Evolutionary conservation across 2,113 vertebrate genomes (phyloP).

Genomic region (Octodon degus): DNA sequence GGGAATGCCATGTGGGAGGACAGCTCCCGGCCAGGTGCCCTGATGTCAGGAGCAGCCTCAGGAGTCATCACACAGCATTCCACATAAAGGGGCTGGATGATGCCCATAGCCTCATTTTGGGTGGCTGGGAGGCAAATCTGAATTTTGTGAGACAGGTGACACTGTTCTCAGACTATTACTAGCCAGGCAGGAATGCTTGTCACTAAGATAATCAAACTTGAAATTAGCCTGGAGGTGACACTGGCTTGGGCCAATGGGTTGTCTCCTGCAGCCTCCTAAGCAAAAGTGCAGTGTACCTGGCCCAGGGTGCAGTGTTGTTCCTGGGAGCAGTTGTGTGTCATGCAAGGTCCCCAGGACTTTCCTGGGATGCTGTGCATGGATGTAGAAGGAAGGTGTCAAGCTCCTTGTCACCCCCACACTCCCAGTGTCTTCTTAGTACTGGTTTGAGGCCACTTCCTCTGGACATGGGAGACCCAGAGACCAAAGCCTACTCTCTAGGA

Average conservation of each 20-base stretch:
- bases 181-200: neutral
- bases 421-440: neutral
- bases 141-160: neutral
- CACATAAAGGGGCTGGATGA: accelerated
- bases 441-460: neutral
- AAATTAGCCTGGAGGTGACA: neutral
- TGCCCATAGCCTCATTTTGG: neutral
- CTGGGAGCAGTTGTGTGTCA: accelerated
- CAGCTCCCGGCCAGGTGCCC: accelerated
- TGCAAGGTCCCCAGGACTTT: accelerated
- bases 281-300: neutral
- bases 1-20: accelerated
- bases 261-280: neutral
- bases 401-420: neutral
- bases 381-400: neutral
- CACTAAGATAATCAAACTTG: neutral
- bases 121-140: neutral
- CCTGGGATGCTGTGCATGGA: neutral
- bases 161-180: neutral
- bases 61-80: accelerated
- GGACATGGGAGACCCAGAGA: neutral
- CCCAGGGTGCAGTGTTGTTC: accelerated
- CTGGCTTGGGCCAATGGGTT: neutral
- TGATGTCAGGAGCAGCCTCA: neutral
- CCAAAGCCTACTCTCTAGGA: neutral